Conservation (phyloP, 2,888 invertebrate species). For the Teleogryllus oceanicus region DNA sequence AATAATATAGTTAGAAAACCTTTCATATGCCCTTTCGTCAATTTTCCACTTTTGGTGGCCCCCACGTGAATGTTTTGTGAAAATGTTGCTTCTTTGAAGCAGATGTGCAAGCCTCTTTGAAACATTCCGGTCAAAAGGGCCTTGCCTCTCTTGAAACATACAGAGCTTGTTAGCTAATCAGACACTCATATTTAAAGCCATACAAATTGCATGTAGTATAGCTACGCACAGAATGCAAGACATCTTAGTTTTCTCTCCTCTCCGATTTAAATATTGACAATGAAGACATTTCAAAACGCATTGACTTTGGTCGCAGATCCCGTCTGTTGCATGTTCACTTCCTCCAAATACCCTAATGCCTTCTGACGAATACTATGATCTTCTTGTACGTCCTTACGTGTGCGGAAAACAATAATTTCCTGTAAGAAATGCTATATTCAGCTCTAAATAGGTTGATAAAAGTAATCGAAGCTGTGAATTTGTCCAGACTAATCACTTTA, state of each 20-base stretch:
- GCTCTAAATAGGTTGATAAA: not conserved
- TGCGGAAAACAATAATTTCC: not conserved
- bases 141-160: not conserved
- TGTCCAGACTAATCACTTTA: not conserved
- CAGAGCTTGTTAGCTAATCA: not conserved
- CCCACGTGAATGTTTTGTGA: no score
- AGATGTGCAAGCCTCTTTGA: no score
- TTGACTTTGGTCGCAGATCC: slow-evolving; percentile 38
- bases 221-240: not conserved
- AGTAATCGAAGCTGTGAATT: slow-evolving; percentile 26
- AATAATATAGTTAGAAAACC: no score
- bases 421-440: slow-evolving; percentile 11
- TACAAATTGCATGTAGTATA: not conserved
- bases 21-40: no score
- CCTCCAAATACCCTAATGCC: not conserved
- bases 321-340: slow-evolving; percentile 48
- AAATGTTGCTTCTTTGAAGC: no score
- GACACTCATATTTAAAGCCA: not conserved
- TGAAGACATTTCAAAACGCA: slow-evolving; percentile 22
- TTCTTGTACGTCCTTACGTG: not conserved
- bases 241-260: slow-evolving; percentile 3
- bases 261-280: slow-evolving; percentile 10
- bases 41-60: no score
- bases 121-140: no score
- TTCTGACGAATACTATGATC: not conserved